These are phyloP conservation scores for Spisula solida DNA, from an alignment of 2,888 invertebrate species.

Conservation along the genomic window DNA sequence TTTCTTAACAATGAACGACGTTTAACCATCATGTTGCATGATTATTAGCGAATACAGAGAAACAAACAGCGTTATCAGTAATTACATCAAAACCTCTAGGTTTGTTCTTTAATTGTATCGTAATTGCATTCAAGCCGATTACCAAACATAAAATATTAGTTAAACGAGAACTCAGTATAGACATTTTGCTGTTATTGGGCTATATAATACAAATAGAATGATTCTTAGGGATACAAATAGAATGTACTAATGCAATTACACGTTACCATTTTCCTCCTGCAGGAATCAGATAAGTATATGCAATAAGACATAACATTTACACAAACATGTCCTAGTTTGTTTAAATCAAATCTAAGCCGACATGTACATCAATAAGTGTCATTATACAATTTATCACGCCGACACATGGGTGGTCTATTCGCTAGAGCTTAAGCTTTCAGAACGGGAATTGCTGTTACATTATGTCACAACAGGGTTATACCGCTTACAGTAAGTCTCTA, in stretches of 20 bases:
- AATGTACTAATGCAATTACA: neutral
- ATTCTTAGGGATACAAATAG: neutral
- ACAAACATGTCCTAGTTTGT: neutral
- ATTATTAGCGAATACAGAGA: neutral
- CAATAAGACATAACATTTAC: neutral
- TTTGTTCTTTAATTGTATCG: neutral
- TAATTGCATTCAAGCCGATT: neutral
- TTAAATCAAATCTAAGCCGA: too few species aligned
- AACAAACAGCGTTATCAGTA: neutral
- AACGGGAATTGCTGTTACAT: too few species aligned
- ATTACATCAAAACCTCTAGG: neutral
- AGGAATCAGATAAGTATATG: neutral
- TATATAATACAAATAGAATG: neutral
- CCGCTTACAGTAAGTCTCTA: too few species aligned
- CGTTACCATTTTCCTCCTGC: neutral
- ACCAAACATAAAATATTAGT: neutral
- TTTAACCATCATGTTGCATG: neutral
- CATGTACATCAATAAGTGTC: too few species aligned
- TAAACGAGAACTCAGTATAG: neutral
- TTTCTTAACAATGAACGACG: neutral
- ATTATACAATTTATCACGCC: too few species aligned
- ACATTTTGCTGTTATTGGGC: neutral
- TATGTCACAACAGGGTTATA: too few species aligned
- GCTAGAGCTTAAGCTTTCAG: too few species aligned
- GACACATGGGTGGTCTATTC: too few species aligned